phyloP scores from a whole-genome alignment of 2,888 invertebrate genomes.

The Mesopsocus fuscifrons region DNA sequence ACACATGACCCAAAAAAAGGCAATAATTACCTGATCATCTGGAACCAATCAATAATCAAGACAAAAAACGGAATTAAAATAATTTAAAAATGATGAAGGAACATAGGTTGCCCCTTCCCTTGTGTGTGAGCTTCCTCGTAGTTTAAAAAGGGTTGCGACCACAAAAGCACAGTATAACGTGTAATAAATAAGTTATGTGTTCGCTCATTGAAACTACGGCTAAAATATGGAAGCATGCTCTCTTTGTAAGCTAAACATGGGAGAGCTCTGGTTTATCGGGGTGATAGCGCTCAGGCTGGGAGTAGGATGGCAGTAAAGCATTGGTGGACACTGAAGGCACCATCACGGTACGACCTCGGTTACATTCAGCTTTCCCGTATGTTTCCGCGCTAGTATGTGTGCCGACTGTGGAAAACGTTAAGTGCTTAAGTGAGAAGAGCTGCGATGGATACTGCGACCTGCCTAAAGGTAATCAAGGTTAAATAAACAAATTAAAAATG shows the following conservation, averaged over 20 bases:
- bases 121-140: background rate
- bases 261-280: background rate
- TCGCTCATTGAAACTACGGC: background rate
- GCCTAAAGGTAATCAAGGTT: too few relatives aligned
- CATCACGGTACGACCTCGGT: too few relatives aligned
- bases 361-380: too few relatives aligned
- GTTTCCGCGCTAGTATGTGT: too few relatives aligned
- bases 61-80: too few relatives aligned
- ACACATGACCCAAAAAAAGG: too few relatives aligned
- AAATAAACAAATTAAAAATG: background rate
- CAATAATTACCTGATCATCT: too few relatives aligned
- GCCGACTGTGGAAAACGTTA: too few relatives aligned
- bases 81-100: background rate
- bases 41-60: too few relatives aligned
- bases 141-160: background rate
- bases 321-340: slow-evolving; percentile 6
- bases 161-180: slow-evolving; percentile 7
- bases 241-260: background rate
- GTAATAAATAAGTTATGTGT: slow-evolving; percentile 6
- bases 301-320: slow-evolving; percentile 10
- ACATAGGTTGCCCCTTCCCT: background rate
- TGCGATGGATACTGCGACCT: too few relatives aligned
- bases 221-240: background rate
- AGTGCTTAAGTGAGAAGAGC: too few relatives aligned
- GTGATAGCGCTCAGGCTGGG: too few relatives aligned